Conservation (phyloP, 2,113 vertebrate species). For the Salvelinus namaycush region DNA sequence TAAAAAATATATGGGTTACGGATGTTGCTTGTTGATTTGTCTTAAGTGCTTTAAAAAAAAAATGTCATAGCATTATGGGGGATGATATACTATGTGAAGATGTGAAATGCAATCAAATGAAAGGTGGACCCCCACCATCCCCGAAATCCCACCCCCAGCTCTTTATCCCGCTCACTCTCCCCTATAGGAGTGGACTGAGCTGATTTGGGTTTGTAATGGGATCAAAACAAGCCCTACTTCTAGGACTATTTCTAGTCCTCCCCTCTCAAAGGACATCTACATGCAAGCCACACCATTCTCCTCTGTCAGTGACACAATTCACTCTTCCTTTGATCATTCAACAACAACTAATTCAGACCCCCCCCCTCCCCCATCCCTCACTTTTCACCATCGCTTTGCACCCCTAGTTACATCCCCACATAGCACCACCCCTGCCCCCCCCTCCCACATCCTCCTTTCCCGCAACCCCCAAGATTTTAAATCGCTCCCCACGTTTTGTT, state of each 20-base stretch:
- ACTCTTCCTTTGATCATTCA: slow-evolving; percentile 70
- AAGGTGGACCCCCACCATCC: not conserved
- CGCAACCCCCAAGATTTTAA: slow-evolving; percentile 26
- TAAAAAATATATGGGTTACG: no score
- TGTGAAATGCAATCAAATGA: no score
- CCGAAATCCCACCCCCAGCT: not conserved
- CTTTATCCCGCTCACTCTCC: not conserved
- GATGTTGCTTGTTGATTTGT: no score
- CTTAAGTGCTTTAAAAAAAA: no score
- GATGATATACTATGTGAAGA: no score
- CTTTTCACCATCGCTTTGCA: slow-evolving; percentile 6
- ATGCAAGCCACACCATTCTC: slow-evolving; percentile 72
- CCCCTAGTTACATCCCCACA: slow-evolving; percentile 19
- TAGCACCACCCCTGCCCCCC: slow-evolving; percentile 14
- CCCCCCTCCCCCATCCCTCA: not conserved
- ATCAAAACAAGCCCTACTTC: slow-evolving; percentile 56
- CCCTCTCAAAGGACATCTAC: slow-evolving; percentile 63
- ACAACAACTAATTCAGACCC: slow-evolving; percentile 52
- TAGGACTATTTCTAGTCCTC: slow-evolving; percentile 16
- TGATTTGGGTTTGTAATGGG: slow-evolving; percentile 46
- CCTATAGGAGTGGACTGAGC: slow-evolving; percentile 41
- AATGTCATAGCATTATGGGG: no score
- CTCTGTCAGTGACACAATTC: slow-evolving; percentile 64
- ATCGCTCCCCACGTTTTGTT: slow-evolving; percentile 21
- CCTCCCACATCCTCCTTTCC: not conserved